phyloP scores from a whole-genome alignment of 2,888 invertebrate species.

The Augochlorella aurata region DNA sequence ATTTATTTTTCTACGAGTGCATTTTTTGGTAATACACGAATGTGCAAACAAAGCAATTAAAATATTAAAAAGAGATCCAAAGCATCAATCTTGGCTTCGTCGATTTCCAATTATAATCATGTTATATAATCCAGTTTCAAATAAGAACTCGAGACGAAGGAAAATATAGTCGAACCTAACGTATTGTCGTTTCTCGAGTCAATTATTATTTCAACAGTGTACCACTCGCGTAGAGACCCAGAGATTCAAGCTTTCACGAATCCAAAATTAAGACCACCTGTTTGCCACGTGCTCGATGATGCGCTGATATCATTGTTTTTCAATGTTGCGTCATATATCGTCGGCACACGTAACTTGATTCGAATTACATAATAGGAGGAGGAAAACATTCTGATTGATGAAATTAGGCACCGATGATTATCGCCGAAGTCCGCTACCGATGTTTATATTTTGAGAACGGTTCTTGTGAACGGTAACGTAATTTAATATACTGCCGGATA shows the following conservation, averaged over 20 bases:
- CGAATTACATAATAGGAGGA: constrained; percentile 7
- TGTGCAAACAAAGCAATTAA: background rate
- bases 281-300: background rate
- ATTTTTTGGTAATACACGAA: too few relatives aligned
- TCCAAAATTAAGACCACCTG: background rate
- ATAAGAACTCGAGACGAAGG: background rate
- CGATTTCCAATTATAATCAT: constrained; percentile 1
- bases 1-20: too few relatives aligned
- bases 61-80: background rate
- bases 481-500: background rate
- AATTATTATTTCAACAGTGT: background rate
- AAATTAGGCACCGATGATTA: background rate
- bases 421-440: background rate
- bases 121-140: background rate
- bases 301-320: constrained; percentile 32
- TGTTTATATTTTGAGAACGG: background rate
- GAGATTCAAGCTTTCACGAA: too few relatives aligned
- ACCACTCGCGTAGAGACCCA: background rate
- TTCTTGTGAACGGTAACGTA: too few relatives aligned
- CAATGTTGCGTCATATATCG: constrained; percentile 26
- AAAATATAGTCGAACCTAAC: background rate
- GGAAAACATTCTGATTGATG: background rate
- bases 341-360: background rate
- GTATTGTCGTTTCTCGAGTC: background rate
- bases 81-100: too few relatives aligned